Evolutionary conservation across 2,888 invertebrate genomes (phyloP), one percentile per base, ranked within the genome.

Genomic region (Rhopalosiphum nymphaeae): DNA sequence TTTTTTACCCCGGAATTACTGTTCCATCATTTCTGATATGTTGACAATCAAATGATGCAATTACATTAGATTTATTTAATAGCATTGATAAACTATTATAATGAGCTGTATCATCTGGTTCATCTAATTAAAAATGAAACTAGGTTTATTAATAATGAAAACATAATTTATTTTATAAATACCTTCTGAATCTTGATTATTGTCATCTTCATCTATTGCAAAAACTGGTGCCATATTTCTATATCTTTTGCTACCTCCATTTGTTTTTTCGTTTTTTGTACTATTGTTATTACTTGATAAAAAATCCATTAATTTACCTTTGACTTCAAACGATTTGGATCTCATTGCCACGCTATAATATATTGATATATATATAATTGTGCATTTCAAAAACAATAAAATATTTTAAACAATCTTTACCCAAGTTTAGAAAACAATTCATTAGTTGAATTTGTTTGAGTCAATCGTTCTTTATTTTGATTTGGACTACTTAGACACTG

Each of bases 151-250:
- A n/a, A 44, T 53, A 53, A 87, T 56, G 0, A 57, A 57, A 46
- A 53, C 36, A 10, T 25, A 78, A 57, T 46, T n/a, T 29, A 26
- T 85, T 46, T 57, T 89, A 10, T 36, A 21, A 78, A 91, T 95
- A 95, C 95, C 95, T 94, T 95, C 95, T n/a, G 95, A 95, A 91
- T 95, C 95, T 85, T 95, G 95, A 44, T 91, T 90, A 86, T 94
- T 94, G 67, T 94, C 94, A 96, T 99, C 98, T 95, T 99, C 99
- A 95, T 98, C 98, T 95, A 99, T 98, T 96, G 98, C 98, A 96
- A 99, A 99, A 21, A 99, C 98, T 16, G 98, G 98, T 0, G 98
- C 98, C 94, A 98, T 98, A 96, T 98, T 98, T 95, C 98, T 97
- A 96, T 99, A 98, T 87, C 98, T 97, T 96, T 98, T 98, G n/a